These are phyloP conservation scores for Acanthosepion lycidas DNA, from an alignment of 2,888 invertebrate genomes.

Conservation along the genomic window DNA sequence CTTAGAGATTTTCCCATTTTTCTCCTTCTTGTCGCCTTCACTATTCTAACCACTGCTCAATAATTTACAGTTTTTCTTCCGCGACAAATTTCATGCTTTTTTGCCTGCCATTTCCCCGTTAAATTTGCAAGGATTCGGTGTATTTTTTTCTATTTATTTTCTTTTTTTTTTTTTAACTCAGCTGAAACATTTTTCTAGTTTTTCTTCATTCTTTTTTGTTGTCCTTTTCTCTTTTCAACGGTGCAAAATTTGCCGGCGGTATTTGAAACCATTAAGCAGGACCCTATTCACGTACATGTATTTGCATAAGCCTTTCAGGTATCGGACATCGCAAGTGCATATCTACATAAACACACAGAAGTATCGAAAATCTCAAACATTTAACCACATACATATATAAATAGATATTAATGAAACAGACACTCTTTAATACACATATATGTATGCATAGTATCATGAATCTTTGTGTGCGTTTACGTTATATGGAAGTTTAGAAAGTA, in stretches of 20 bases:
- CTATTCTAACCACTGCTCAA: background rate
- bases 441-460: background rate
- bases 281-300: background rate
- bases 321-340: background rate
- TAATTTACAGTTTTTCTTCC: background rate
- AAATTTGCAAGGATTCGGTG: background rate
- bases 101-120: background rate
- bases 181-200: no score
- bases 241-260: background rate
- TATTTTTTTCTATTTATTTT: background rate
- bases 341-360: background rate
- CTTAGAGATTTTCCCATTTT: background rate
- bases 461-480: background rate
- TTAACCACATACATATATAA: background rate
- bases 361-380: background rate
- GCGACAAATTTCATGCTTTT: background rate
- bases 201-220: background rate
- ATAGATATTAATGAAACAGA: background rate
- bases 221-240: background rate
- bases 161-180: no score
- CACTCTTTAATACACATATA: background rate
- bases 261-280: background rate
- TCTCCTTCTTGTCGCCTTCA: background rate
- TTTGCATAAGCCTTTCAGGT: slow-evolving; percentile 8
- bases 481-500: no score